Base-by-base conservation (phyloP, 2,888 invertebrate species). In the Tubulanus polymorphus region DNA sequence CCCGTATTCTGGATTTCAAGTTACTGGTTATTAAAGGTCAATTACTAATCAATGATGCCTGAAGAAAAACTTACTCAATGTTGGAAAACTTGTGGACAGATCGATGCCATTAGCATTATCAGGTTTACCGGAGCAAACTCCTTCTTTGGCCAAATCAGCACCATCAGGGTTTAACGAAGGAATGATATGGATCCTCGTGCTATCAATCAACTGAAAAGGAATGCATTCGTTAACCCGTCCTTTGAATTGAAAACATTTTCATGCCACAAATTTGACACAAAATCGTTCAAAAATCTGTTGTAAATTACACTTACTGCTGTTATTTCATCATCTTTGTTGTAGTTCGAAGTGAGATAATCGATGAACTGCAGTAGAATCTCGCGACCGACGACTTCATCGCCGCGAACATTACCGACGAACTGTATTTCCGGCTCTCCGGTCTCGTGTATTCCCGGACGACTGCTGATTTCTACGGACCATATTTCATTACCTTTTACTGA, bases 301-400 rank as follows among this genome's bases (percentile, higher is more conserved):
- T 8, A 10, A 26, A 53, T 12, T 15, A 10, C 15, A 60, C 69
- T 62, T 61, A 77, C 76, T 58, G 65, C 61, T 20, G 72, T 66
- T 12, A 73, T 60, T 27, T 63, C 59, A 51, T 65, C 70, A 59
- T 79, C 76, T 32, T 65, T 63, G 10, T 55, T 52, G 54, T 72
- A 73, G 52, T 68, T 71, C 10, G 66, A 59, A 57, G 75, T 72
- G 20, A 79, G 60, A 55, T 71, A 62, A 37, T 61, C 51, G 8
- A 66, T 65, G 12, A 79, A 57, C 55, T 75, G 70, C n/a, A 78
- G 55, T 37, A 77, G 63, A 29, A 78, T 54, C 63, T 79, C 78
- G 18, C 71, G 67, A 3, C 74, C 73, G 2, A 73, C 72, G 25
- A 67, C 63, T 55, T 79, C 77, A 54, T 77, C 75, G n/a, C 79